Evolutionary conservation across 2,888 invertebrate species (phyloP), one percentile per base, ranked within the genome.

Genomic region (Amphipyra tragopoginis): DNA sequence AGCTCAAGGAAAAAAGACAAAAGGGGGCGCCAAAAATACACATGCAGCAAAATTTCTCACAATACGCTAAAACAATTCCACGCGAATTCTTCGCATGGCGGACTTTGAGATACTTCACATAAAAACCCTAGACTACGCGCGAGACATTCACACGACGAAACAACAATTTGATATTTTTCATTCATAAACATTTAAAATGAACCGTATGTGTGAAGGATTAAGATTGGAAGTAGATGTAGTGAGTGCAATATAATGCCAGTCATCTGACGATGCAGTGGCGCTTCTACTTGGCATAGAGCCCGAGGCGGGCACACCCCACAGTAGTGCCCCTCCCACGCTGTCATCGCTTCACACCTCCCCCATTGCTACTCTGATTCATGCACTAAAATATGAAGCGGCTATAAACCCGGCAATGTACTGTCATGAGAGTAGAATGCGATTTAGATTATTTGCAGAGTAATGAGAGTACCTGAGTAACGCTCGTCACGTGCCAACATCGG

Each of bases 251-350:
- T 74, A 81, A 79, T 81, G 62, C 77, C 79, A 79, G 88, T 77
- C 81, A 83, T 82, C 83, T 85, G 84, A 86, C 86, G 86, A 77
- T 91, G 92, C 91, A 91, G 90, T 90, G 93, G 93, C 93, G 93
- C 93, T 92, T 87, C 84, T 87, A 85, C 83, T 93, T 93, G 93
- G 93, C 93, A 89, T 81, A 74, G 72, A 87, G 93, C 93, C 93
- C 90, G 87, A 71, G 84, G 84, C 83, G 79, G 84, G 86, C 87
- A 83, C 88, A 87, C 88, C 88, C 87, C 79, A 83, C 82, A 79
- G 81, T 75, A 82, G 79, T 77, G 83, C 86, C 85, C 86, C 85
- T 77, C 88, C 89, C 83, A 88, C 87, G 87, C 80, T 81, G 72
- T 84, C 86, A 84, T 86, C 87, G 83, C 82, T 82, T 86, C 80